A percentile compares a stretch with the other conserved stretches of the same genome.
phyloP scores from a whole-genome alignment of 2,113 vertebrate species.

The Epinephelus cyanopodus region DNA sequence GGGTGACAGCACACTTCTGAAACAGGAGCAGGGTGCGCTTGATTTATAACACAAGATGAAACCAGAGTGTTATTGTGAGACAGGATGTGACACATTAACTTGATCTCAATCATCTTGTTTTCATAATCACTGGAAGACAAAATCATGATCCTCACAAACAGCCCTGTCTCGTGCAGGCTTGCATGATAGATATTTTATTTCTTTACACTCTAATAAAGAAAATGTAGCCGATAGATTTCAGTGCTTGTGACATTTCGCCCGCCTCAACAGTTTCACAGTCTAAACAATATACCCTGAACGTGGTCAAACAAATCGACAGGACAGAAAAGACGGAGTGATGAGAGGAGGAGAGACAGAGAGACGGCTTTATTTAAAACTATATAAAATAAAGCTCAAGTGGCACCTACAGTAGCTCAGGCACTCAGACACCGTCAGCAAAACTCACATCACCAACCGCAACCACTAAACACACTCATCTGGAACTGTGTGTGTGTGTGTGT shows the following conservation, averaged over 20 bases:
- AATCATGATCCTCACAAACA: no score
- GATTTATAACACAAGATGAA: no score
- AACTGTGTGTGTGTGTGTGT: slow-evolving; percentile 24
- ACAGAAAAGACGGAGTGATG: not conserved
- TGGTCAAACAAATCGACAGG: not conserved
- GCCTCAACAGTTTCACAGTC: not conserved
- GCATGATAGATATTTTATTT: no score
- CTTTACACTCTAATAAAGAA: no score
- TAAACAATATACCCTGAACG: not conserved
- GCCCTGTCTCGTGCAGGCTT: no score
- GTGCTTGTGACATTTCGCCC: not conserved
- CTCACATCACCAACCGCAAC: slow-evolving; percentile 12
- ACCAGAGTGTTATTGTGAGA: no score
- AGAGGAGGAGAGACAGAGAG: not conserved
- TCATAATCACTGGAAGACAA: no score
- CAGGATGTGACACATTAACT: no score
- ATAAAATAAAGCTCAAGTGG: not conserved
- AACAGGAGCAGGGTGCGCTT: no score
- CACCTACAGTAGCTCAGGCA: not conserved
- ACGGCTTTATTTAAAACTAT: not conserved
- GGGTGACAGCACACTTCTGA: no score
- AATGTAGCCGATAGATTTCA: not conserved
- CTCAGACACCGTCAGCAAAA: slow-evolving; percentile 31
- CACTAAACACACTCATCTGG: slow-evolving; percentile 5
- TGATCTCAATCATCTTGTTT: no score